Base-by-base conservation (phyloP, 2,113 vertebrate genomes). In the Aramus guarauna region DNA sequence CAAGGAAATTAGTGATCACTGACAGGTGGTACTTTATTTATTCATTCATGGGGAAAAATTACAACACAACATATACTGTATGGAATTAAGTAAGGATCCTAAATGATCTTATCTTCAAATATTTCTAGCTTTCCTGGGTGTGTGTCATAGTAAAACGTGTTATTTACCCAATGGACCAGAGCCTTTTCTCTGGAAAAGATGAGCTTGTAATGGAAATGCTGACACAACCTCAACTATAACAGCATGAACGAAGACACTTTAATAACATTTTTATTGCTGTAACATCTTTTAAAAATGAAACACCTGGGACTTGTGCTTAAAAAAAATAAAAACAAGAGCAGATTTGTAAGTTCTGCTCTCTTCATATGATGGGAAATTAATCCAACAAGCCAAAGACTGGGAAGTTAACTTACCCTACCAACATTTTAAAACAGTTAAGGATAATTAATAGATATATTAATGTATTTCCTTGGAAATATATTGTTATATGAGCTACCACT, bases 241-340 rank as follows among this genome's bases (percentile, higher is more conserved):
- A 95, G 94, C 94, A 85, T 92, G 92, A 97, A 95, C n/a, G 37
- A 96, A 94, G 91, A 86, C 83, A 97, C 91, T 86, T 97, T 97
- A 97, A 97, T 97, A 97, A 96, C 95, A 87, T 96, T 92, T 97
- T 90, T 97, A 93, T 97, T 97, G 94, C 94, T 97, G 83, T 91
- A 96, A 95, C 92, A 91, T 92, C 91, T 96, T 93, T 96, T 96
- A 93, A 97, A 96, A 97, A 97, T 97, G 96, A 96, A 96, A 96
- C 85, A 96, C 80, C 83, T 94, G 97, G 81, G 93, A 69, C 91
- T 95, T 90, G 30, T 77, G 21, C 37, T 96, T 94, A 55, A 96
- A 94, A 95, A 90, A 87, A 90, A 50, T 22, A 52, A 52, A 73
- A 55, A 26, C 64, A 73, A 69, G 41, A 81, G 12, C 19, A 92